Conservation (phyloP, 1,140 invertebrate species). For the Maconellicoccus hirsutus region DNA sequence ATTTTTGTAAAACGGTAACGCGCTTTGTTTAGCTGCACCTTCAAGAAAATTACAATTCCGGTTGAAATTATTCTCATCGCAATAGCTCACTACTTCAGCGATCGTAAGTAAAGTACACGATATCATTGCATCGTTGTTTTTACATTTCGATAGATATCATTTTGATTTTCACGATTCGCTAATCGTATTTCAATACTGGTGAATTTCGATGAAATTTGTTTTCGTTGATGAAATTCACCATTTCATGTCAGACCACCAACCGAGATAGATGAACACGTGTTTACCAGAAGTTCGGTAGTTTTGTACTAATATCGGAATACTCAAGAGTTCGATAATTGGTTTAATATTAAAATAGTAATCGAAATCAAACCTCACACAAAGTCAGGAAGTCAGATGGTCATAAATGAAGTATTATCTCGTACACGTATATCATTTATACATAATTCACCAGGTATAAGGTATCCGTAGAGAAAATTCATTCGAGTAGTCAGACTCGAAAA, state of each 20-base stretch:
- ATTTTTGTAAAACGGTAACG: too few relatives aligned
- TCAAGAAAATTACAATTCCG: too few relatives aligned
- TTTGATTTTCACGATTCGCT: too few relatives aligned
- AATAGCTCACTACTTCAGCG: too few relatives aligned
- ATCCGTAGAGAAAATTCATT: background rate
- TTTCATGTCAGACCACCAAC: background rate
- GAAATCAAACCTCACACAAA: slow-evolving; percentile 11
- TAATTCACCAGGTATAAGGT: background rate
- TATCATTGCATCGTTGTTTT: too few relatives aligned
- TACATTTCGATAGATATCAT: too few relatives aligned
- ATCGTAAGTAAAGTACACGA: too few relatives aligned
- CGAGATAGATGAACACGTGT: background rate
- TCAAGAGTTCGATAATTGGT: background rate
- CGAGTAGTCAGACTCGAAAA: background rate
- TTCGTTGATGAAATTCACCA: too few relatives aligned
- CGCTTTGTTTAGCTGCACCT: too few relatives aligned
- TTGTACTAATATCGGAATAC: background rate
- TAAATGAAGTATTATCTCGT: background rate
- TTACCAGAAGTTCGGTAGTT: background rate
- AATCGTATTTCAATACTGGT: too few relatives aligned
- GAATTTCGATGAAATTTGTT: too few relatives aligned
- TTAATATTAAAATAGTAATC: background rate
- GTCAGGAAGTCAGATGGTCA: background rate
- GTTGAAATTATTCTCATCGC: too few relatives aligned
- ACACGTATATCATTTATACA: background rate